A percentile compares a stretch with the other conserved stretches of the same genome.
These are phyloP conservation scores for Oreortyx pictus DNA, from an alignment of 2,797 vertebrate genomes.

Conservation along the genomic window DNA sequence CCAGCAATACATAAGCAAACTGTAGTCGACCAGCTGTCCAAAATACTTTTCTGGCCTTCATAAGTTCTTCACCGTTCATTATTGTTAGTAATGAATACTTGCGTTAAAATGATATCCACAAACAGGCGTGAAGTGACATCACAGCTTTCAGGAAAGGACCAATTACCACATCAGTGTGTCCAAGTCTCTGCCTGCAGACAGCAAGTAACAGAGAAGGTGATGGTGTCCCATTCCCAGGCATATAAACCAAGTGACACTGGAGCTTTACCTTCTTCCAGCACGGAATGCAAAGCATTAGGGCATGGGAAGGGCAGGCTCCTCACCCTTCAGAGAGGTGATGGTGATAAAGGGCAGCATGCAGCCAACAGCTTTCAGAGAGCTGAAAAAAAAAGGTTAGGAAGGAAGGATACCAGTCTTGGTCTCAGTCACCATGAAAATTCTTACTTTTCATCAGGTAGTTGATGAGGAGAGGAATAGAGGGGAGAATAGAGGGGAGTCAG, in stretches of 20 bases:
- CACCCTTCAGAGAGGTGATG: not conserved
- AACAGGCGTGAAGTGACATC: not conserved
- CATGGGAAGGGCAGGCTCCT: not conserved
- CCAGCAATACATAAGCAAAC: not conserved
- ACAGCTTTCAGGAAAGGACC: not conserved
- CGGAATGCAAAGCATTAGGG: not conserved
- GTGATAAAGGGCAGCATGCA: rapidly evolving
- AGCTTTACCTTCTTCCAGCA: not conserved
- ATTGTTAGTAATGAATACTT: not conserved
- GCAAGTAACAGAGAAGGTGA: not conserved
- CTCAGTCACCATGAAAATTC: not conserved
- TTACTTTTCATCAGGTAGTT: not conserved
- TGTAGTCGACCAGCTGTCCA: not conserved
- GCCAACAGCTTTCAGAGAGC: not conserved
- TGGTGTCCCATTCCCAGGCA: not conserved
- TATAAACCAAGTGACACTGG: not conserved
- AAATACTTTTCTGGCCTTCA: not conserved
- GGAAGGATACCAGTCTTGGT: not conserved
- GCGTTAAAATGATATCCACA: not conserved
- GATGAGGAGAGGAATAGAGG: not conserved
- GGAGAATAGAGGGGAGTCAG: not conserved
- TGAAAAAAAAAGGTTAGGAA: not conserved
- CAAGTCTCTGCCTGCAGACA: not conserved
- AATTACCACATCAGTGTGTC: rapidly evolving
- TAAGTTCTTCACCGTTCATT: not conserved